Percentiles rank a stretch among this genome's conserved stretches.
These are phyloP conservation scores for Luffia ferchaultella DNA, from an alignment of 2,888 invertebrate species.

Conservation along the genomic window DNA sequence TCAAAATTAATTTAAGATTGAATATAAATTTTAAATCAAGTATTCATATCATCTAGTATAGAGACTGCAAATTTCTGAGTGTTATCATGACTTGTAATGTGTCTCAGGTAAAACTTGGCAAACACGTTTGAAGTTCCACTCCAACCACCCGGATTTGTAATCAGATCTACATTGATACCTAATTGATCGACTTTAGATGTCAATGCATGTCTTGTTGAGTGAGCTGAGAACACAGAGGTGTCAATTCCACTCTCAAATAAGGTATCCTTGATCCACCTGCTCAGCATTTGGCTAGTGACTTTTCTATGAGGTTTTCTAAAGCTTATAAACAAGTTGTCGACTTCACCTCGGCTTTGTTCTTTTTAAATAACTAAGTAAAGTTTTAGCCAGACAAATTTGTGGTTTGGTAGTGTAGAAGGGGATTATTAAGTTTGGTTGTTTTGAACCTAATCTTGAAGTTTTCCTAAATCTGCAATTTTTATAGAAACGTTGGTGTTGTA, in stretches of 20 bases:
- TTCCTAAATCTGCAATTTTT: neutral
- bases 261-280: slow-evolving; percentile 15
- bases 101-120: slow-evolving; percentile 17
- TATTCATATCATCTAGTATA: neutral
- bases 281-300: slow-evolving; percentile 13
- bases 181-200: slow-evolving; percentile 17
- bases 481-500: neutral
- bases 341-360: too few species aligned
- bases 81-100: slow-evolving; percentile 5
- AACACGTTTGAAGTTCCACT: slow-evolving; percentile 12
- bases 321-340: slow-evolving; percentile 12
- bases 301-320: slow-evolving; percentile 10
- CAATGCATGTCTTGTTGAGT: slow-evolving; percentile 18
- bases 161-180: slow-evolving; percentile 17
- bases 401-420: neutral
- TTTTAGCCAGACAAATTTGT: neutral
- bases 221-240: slow-evolving; percentile 9
- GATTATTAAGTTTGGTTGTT: neutral
- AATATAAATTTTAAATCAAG: neutral
- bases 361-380: neutral
- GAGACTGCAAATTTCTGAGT: neutral
- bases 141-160: slow-evolving; percentile 17
- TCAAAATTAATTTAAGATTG: neutral
- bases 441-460: neutral
- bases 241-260: slow-evolving; percentile 14